Base-by-base conservation (phyloP, 2,888 invertebrate species). In the Tolmerus cingulatus region DNA sequence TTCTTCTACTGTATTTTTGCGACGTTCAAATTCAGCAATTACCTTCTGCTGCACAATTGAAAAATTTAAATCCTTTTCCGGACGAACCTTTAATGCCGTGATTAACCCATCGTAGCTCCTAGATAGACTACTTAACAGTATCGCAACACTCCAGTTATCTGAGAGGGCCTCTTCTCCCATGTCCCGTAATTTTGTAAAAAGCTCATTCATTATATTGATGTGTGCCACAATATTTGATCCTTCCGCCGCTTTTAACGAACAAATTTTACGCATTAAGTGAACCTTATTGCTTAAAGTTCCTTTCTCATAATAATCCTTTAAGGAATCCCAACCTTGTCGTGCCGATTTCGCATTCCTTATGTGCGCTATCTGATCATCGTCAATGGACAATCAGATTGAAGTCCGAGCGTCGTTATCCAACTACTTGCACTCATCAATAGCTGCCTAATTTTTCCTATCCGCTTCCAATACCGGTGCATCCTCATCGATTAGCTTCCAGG, bases 51-150 rank as follows among this genome's bases (percentile, higher is more conserved):
- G 77, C 4, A 88, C 88, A 43, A 89, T 40, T 51, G 43, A 23
- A 23, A 86, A 86, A 7, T 55, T 89, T 79, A 87, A 55, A 46
- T 30, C 86, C 14, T 86, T 30, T 27, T 88, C 87, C 40, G 76
- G 16, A 8, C 88, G 85, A 57, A 86, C 87, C 40, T 89, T 89
- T 19, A 89, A 78, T 46, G 89, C 89, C 5, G 88, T 87, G 37
- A 89, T 79, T 1, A 89, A 82, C 1, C 77, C 74, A 87, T 89
- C 88, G 51, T 89, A 89, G 78, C 88, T 89, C 27, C 86, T 74
- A 27, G 88, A 87, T 1, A 88, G 86, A 43, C 87, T 87, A n/a
- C 87, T 86, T 3, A 88, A 30, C 37, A 87, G 43, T 34, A 88
- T 78, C n/a, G 78, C 86, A 2, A 57, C 57, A 12, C 81, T 88